Conservation (phyloP, 2,113 vertebrate species). For the Phaethon lepturus region DNA sequence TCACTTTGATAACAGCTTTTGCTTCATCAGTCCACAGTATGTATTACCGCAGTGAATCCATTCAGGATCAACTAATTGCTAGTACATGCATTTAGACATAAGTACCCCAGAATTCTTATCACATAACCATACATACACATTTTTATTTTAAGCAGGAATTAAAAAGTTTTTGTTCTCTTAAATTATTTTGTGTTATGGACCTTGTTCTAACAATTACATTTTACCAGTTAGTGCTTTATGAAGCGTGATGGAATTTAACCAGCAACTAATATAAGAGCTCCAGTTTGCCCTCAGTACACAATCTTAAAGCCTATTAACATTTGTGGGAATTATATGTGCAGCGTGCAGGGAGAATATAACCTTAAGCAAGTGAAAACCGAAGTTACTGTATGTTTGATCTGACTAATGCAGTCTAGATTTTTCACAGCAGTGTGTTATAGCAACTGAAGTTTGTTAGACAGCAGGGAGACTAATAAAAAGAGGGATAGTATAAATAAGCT, state of each 20-base stretch:
- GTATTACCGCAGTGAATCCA: background rate
- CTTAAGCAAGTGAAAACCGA: slow-evolving; percentile 38
- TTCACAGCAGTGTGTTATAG: slow-evolving; percentile 51
- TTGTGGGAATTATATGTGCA: slow-evolving; percentile 32
- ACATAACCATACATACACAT: background rate
- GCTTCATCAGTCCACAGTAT: slow-evolving; percentile 33
- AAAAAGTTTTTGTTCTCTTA: slow-evolving; percentile 16
- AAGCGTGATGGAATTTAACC: slow-evolving; percentile 46
- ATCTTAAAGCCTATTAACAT: slow-evolving; percentile 59
- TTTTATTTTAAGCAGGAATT: slow-evolving; percentile 37
- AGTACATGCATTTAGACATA: slow-evolving; percentile 30
- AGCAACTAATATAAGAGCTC: slow-evolving; percentile 39
- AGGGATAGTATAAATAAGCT: slow-evolving; percentile 4
- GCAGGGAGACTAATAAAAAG: slow-evolving; percentile 67
- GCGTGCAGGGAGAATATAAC: slow-evolving; percentile 12
- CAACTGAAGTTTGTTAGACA: slow-evolving; percentile 57
- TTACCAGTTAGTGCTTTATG: slow-evolving; percentile 56
- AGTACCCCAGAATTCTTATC: slow-evolving; percentile 10
- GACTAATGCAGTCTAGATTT: background rate
- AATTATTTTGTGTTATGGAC: slow-evolving; percentile 37
- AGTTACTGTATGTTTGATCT: background rate
- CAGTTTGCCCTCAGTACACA: slow-evolving; percentile 36
- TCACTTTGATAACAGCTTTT: slow-evolving; percentile 52
- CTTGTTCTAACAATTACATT: slow-evolving; percentile 44
- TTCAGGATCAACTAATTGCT: slow-evolving; percentile 50